A percentile compares a stretch with the other conserved stretches of the same genome.
phyloP scores from a whole-genome alignment of 2,888 invertebrate species.

The Caenorhabditis angaria region DNA sequence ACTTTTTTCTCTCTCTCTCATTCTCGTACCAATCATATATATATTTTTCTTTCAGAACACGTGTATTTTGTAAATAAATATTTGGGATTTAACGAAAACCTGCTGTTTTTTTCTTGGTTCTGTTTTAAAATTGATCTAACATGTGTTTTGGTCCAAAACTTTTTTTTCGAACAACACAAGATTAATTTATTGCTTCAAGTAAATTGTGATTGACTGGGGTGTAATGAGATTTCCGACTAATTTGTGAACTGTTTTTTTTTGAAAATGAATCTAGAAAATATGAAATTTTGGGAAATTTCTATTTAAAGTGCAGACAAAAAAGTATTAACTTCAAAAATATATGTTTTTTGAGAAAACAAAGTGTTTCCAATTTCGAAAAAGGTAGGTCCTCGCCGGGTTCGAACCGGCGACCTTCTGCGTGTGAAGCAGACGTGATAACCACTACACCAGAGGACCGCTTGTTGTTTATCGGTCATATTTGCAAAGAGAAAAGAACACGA shows the following conservation, averaged over 20 bases:
- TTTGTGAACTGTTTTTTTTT: too few relatives aligned
- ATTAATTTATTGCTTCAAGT: background rate
- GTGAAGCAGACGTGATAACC: conserved; percentile 69
- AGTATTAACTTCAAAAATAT: too few relatives aligned
- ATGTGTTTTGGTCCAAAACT: background rate
- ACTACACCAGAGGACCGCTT: conserved; percentile 58
- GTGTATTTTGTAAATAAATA: background rate
- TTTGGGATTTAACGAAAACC: background rate
- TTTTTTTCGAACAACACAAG: background rate
- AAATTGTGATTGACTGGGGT: too few relatives aligned
- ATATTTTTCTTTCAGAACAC: background rate
- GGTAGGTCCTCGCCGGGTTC: conserved; percentile 58
- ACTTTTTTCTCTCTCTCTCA: background rate
- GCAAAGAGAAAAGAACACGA: background rate
- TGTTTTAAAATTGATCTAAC: background rate
- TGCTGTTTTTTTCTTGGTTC: too few relatives aligned
- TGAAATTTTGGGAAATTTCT: too few relatives aligned
- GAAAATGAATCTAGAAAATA: too few relatives aligned
- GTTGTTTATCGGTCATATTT: background rate
- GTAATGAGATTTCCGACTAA: too few relatives aligned
- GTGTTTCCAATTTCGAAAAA: too few relatives aligned
- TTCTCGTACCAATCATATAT: background rate
- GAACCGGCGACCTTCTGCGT: conserved; percentile 68
- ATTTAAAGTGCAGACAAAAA: too few relatives aligned
- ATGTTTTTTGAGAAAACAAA: too few relatives aligned